phyloP scores from a whole-genome alignment of 2,888 invertebrate genomes.

The Philereme vetulata region DNA sequence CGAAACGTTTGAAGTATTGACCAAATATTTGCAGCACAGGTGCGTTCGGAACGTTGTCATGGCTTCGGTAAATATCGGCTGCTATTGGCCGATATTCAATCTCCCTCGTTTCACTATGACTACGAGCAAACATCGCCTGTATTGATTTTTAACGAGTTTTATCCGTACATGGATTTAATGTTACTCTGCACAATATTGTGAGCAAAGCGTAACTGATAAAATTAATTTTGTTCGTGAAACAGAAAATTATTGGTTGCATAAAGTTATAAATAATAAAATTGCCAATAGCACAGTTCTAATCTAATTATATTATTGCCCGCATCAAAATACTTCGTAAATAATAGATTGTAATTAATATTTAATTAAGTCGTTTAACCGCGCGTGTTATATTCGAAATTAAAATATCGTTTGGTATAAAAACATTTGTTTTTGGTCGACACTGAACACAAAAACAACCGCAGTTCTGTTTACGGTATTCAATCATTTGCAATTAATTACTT shows the following conservation, averaged over 20 bases:
- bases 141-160: slow-evolving; percentile 65
- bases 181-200: slow-evolving; percentile 10
- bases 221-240: slow-evolving; percentile 5
- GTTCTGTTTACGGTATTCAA: not conserved
- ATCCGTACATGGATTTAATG: slow-evolving; percentile 25
- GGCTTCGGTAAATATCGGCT: slow-evolving; percentile 56
- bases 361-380: slow-evolving; percentile 1
- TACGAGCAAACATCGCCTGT: slow-evolving; percentile 64
- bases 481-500: not conserved
- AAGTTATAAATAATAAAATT: not conserved
- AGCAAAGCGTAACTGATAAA: not conserved
- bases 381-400: not conserved
- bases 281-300: not conserved
- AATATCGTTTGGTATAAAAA: not conserved
- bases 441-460: not conserved
- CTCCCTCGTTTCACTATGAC: slow-evolving; percentile 65
- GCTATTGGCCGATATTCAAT: slow-evolving; percentile 61
- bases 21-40: slow-evolving; percentile 58
- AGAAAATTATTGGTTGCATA: slow-evolving; percentile 8
- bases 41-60: slow-evolving; percentile 59
- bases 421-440: not conserved
- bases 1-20: slow-evolving; percentile 49
- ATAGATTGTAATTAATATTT: not conserved
- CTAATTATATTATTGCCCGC: slow-evolving; percentile 1
- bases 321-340: slow-evolving; percentile 6